These are phyloP conservation scores for Polyommatus icarus DNA, from an alignment of 2,888 invertebrate species.

Conservation along the genomic window DNA sequence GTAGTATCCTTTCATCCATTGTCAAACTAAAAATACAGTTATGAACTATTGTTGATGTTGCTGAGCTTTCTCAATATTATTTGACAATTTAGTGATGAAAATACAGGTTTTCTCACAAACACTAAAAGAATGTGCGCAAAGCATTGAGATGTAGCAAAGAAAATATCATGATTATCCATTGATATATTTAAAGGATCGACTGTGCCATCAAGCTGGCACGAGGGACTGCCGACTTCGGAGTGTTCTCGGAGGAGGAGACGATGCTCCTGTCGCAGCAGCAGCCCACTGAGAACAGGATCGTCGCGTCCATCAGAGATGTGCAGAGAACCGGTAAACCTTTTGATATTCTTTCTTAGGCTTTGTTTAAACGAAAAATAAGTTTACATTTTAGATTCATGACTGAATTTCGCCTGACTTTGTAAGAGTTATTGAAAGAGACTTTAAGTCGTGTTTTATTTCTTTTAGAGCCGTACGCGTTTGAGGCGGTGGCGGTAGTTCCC, in stretches of 20 bases:
- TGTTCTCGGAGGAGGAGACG: slow-evolving; percentile 82
- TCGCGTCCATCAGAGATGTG: slow-evolving; percentile 70
- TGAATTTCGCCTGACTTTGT: not conserved
- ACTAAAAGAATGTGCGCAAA: not conserved
- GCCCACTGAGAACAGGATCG: slow-evolving; percentile 63
- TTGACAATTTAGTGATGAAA: too few relatives aligned
- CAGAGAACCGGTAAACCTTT: slow-evolving; percentile 56
- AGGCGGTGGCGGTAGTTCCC: slow-evolving; percentile 82
- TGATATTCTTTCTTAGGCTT: not conserved
- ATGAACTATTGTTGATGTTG: too few relatives aligned
- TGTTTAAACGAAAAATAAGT: not conserved
- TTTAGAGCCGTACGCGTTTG: slow-evolving; percentile 76
- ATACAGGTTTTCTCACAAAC: too few relatives aligned
- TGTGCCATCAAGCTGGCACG: slow-evolving; percentile 79
- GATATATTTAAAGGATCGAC: slow-evolving; percentile 70
- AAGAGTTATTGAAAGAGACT: not conserved
- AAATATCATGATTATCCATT: slow-evolving; percentile 24
- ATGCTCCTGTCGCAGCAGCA: slow-evolving; percentile 73
- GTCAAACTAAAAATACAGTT: too few relatives aligned
- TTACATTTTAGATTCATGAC: too few relatives aligned
- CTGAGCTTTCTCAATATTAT: too few relatives aligned
- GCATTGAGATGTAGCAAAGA: too few relatives aligned
- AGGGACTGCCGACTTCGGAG: slow-evolving; percentile 79
- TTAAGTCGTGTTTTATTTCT: slow-evolving; percentile 22
- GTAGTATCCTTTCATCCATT: too few relatives aligned